Conservation (phyloP, 2,113 vertebrate species). For the Trematocara macrostoma region DNA sequence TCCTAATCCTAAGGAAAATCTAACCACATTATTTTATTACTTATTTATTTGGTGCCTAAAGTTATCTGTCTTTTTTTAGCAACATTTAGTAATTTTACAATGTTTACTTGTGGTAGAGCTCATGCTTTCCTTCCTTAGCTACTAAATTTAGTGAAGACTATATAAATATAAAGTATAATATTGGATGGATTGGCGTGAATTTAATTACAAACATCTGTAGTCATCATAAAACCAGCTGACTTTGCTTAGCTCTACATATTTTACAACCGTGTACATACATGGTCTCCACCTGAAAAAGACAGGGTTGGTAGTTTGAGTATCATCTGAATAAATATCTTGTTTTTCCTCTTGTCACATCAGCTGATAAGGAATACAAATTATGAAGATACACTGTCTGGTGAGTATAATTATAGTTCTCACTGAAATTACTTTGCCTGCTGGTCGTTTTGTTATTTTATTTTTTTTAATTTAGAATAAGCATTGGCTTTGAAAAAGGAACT, state of each 20-base stretch:
- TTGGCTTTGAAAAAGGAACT: not conserved
- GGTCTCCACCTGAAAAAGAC: not conserved
- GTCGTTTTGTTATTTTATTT: not conserved
- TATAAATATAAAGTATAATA: not conserved
- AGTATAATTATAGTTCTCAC: not conserved
- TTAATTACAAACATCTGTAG: not conserved
- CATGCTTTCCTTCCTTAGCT: not conserved
- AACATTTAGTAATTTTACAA: not conserved
- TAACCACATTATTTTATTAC: not conserved
- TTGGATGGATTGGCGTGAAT: not conserved
- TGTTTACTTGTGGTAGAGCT: not conserved
- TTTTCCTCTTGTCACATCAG: not conserved
- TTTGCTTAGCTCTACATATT: not conserved
- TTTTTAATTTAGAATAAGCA: not conserved
- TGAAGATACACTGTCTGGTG: not conserved
- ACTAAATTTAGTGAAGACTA: not conserved
- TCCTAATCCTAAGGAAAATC: not conserved
- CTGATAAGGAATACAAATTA: not conserved
- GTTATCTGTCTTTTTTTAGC: not conserved
- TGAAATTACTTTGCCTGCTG: not conserved
- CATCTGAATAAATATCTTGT: not conserved
- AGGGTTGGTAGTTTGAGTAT: not conserved
- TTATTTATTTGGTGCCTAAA: not conserved
- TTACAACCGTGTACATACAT: not conserved
- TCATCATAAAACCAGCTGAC: not conserved